These are phyloP conservation scores for Sebastes miniatus DNA, from an alignment of 2,797 vertebrate species.

Conservation along the genomic window DNA sequence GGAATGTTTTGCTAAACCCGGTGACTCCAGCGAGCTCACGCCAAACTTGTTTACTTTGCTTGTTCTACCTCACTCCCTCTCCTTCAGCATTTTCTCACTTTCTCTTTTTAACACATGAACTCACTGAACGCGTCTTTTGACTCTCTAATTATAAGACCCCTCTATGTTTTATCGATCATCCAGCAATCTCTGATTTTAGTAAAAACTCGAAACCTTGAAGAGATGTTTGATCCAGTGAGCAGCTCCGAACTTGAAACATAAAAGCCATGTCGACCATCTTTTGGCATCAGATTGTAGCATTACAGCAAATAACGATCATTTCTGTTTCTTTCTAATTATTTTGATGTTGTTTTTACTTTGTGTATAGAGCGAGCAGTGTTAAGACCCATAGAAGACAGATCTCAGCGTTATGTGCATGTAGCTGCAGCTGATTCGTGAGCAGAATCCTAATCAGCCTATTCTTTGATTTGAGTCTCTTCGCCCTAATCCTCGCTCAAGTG, in stretches of 20 bases:
- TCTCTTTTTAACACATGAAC: constrained; percentile 50
- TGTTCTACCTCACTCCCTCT: constrained; percentile 56
- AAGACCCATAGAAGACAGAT: neutral
- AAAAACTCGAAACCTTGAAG: neutral
- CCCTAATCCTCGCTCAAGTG: constrained; percentile 26
- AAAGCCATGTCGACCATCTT: neutral
- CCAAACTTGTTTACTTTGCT: constrained; percentile 80
- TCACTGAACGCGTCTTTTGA: constrained; percentile 40
- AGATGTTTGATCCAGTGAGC: neutral
- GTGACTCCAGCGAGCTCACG: constrained; percentile 76
- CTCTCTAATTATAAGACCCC: constrained; percentile 7
- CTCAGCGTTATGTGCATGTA: neutral
- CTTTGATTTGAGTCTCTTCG: constrained; percentile 22
- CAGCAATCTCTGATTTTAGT: neutral
- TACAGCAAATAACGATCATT: neutral
- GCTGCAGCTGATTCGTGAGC: neutral
- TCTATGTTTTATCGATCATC: constrained; percentile 37
- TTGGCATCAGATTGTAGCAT: neutral
- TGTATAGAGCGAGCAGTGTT: neutral
- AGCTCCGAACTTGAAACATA: neutral
- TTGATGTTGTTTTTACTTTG: neutral
- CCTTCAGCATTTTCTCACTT: constrained; percentile 66
- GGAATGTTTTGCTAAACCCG: constrained; percentile 87
- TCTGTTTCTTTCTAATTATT: neutral
- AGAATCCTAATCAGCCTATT: constrained; percentile 16